Percentiles rank a stretch among this genome's conserved stretches.
Evolutionary conservation across 2,113 vertebrate species (phyloP).

Genomic region (Philantomba maxwellii): DNA sequence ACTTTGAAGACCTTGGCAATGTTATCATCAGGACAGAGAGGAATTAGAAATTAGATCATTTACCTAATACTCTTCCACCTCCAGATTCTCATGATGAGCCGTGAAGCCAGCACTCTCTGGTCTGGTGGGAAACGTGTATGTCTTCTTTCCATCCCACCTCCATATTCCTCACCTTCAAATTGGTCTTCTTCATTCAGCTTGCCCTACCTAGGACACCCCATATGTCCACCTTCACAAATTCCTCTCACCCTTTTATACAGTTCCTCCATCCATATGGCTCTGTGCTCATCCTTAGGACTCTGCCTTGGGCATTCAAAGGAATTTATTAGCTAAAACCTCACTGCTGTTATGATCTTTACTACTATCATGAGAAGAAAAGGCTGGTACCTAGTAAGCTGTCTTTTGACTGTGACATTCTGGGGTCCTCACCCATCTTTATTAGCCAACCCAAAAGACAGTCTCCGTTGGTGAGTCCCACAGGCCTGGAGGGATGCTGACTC

Average conservation of each 20-base stretch:
- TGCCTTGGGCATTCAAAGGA: neutral
- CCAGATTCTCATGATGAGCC: neutral
- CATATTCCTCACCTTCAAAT: neutral
- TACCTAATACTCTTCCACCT: neutral
- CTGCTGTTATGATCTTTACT: neutral
- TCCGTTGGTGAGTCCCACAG: neutral
- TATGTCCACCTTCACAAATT: neutral
- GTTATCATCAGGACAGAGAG: neutral
- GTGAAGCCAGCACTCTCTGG: neutral
- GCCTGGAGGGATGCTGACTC: neutral
- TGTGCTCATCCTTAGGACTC: neutral
- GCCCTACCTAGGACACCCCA: neutral
- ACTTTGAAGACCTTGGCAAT: neutral
- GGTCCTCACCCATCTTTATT: neutral
- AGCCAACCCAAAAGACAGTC: neutral
- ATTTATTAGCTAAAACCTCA: neutral
- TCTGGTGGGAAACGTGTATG: accelerated
- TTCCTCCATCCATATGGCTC: neutral
- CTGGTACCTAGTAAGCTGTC: neutral
- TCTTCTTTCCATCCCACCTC: neutral
- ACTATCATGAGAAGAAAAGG: neutral
- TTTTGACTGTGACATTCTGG: neutral
- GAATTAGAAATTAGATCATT: neutral
- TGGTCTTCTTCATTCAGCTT: neutral
- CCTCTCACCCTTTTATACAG: neutral